Conservation (phyloP, 2,797 vertebrate species). For the Falco columbarius region DNA sequence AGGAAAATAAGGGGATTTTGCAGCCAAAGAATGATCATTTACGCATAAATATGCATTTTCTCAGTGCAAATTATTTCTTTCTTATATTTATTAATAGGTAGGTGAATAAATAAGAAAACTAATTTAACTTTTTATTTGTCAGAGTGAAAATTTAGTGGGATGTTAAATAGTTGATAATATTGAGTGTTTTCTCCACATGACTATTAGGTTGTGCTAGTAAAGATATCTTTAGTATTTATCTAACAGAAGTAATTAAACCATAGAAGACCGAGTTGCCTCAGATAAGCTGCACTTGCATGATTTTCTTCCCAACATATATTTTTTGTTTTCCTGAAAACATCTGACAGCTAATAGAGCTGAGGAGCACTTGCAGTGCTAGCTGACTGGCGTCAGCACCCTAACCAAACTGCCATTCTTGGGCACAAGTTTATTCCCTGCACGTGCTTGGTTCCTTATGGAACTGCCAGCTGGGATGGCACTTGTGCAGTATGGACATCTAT, state of each 20-base stretch:
- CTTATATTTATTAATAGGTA: background rate
- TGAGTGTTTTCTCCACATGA: background rate
- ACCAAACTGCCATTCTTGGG: accelerated
- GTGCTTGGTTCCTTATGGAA: background rate
- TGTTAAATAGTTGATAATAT: background rate
- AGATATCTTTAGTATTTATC: background rate
- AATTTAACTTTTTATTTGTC: background rate
- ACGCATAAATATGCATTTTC: background rate
- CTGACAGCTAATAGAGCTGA: background rate
- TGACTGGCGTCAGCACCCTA: background rate
- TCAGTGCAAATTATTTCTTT: background rate
- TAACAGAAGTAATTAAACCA: background rate
- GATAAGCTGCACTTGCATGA: background rate
- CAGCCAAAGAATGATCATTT: background rate
- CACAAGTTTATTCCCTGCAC: background rate
- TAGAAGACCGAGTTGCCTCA: background rate
- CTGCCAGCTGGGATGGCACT: background rate
- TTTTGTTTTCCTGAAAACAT: background rate
- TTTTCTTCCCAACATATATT: background rate
- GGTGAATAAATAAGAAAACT: background rate
- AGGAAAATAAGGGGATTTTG: background rate
- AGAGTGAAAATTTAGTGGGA: background rate
- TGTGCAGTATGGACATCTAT: background rate
- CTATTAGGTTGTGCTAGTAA: background rate
- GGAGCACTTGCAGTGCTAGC: background rate